phyloP scores from a whole-genome alignment of 1,140 invertebrate genomes.

The Oncopeltus fasciatus region DNA sequence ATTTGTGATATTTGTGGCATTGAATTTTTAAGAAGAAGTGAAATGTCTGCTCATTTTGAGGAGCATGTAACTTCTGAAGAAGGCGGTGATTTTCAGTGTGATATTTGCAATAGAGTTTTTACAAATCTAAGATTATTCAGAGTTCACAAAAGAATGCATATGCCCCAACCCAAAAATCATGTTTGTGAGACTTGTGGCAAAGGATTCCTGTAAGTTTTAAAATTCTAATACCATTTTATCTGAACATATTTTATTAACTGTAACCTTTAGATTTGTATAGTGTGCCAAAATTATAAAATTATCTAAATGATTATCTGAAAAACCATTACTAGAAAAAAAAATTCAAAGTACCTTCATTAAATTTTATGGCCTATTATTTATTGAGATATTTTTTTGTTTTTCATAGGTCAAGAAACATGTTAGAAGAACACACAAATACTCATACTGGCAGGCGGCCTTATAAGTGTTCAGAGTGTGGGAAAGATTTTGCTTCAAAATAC shows the following conservation, averaged over 20 bases:
- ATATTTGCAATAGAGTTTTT: constrained; percentile 47
- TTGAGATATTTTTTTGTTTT: too few relatives aligned
- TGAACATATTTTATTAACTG: too few relatives aligned
- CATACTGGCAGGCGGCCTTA: constrained; percentile 54
- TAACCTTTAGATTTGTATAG: too few relatives aligned
- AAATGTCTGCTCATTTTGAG: constrained; percentile 47
- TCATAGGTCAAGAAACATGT: constrained; percentile 42
- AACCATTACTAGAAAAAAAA: too few relatives aligned
- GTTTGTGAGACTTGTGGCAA: constrained; percentile 47
- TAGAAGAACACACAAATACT: constrained; percentile 54
- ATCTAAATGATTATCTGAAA: too few relatives aligned
- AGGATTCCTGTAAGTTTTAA: constrained; percentile 35
- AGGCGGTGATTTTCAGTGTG: constrained; percentile 46
- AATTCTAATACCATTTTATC: background rate
- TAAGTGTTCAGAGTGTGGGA: constrained; percentile 45
- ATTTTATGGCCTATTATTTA: too few relatives aligned
- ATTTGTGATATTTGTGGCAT: constrained; percentile 55
- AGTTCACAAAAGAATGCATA: constrained; percentile 46
- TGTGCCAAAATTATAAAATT: too few relatives aligned
- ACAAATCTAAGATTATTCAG: constrained; percentile 42
- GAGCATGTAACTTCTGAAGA: constrained; percentile 45
- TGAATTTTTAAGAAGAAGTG: constrained; percentile 43
- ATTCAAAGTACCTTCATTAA: too few relatives aligned
- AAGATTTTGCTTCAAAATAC: constrained; percentile 63
- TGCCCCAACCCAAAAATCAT: constrained; percentile 44